These are phyloP conservation scores for Gisinianus flammeolus DNA, from an alignment of 2,888 invertebrate genomes.

Conservation along the genomic window DNA sequence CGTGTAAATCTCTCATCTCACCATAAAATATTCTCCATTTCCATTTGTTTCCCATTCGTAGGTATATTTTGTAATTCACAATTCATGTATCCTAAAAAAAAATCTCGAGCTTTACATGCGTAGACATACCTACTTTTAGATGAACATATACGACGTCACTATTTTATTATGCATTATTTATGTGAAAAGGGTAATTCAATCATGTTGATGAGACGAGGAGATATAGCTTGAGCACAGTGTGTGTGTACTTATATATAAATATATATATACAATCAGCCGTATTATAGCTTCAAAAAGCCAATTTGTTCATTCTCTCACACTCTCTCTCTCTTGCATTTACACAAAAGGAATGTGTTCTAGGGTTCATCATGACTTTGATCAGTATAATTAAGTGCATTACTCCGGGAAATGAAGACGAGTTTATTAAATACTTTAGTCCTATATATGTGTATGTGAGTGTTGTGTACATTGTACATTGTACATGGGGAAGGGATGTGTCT, in stretches of 20 bases:
- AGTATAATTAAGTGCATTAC: slow-evolving; percentile 24
- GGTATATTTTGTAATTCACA: too few species aligned
- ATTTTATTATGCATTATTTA: background rate
- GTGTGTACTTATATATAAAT: too few species aligned
- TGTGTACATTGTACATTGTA: background rate
- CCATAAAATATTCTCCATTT: too few species aligned
- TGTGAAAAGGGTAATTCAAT: background rate
- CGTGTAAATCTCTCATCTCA: too few species aligned
- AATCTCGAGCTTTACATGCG: too few species aligned
- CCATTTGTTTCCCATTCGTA: too few species aligned
- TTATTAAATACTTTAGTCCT: background rate
- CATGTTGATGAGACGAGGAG: background rate
- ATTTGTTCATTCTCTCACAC: slow-evolving; percentile 4
- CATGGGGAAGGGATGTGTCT: background rate
- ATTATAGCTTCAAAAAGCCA: too few species aligned
- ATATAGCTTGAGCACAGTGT: background rate
- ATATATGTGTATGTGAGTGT: background rate
- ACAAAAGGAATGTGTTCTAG: background rate
- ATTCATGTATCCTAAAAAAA: too few species aligned
- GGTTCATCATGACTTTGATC: slow-evolving; percentile 26
- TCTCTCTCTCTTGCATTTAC: background rate
- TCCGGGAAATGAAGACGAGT: slow-evolving; percentile 12
- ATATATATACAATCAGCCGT: too few species aligned
- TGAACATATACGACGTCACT: background rate
- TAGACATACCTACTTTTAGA: too few species aligned